Conservation (phyloP, 2,113 vertebrate species). For the Passer domesticus region DNA sequence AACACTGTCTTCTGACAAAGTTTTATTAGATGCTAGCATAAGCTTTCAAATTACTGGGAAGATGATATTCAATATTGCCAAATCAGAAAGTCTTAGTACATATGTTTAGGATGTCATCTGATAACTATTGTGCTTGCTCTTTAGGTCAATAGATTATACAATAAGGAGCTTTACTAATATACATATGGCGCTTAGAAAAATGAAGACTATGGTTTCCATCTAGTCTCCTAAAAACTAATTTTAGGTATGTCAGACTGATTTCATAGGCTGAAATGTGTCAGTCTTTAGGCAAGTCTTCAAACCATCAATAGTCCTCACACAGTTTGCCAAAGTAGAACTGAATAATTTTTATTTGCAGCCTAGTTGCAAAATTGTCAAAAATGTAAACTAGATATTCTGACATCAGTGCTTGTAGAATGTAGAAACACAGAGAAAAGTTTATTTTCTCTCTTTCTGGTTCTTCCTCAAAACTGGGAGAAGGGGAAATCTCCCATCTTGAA, state of each 20-base stretch:
- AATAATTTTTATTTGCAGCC: not conserved
- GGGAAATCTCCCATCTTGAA: not conserved
- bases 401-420: not conserved
- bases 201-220: not conserved
- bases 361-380: not conserved
- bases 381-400: not conserved
- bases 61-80: not conserved
- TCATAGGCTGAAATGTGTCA: not conserved
- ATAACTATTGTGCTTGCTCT: not conserved
- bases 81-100: not conserved
- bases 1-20: not conserved
- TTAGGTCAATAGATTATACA: not conserved
- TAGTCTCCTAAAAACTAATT: not conserved
- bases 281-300: not conserved
- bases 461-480: not conserved
- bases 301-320: not conserved
- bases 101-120: not conserved
- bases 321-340: not conserved
- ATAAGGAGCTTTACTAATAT: not conserved
- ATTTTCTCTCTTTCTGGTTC: not conserved
- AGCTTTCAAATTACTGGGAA: not conserved
- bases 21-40: not conserved
- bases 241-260: not conserved
- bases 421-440: not conserved
- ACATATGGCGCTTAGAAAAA: rapidly evolving